These are phyloP conservation scores for Clinocottus analis DNA, from an alignment of 2,113 vertebrate species.

Conservation along the genomic window DNA sequence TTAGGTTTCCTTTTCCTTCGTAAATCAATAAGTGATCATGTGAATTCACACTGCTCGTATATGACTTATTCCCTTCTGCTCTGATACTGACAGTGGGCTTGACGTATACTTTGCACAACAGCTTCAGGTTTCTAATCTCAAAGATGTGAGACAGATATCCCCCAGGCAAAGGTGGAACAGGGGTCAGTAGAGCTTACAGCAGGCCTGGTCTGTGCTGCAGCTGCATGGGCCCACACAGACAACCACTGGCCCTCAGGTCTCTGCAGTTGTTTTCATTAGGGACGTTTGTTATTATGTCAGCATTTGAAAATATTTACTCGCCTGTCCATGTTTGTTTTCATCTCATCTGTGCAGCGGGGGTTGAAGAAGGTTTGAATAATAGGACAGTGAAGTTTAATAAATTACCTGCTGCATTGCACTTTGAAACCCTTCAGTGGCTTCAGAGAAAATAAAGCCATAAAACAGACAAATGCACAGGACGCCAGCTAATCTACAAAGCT, in stretches of 20 bases:
- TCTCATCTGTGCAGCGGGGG: constrained; percentile 59
- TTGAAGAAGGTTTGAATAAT: constrained; percentile 41
- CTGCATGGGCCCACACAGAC: constrained; percentile 59
- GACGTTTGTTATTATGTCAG: constrained; percentile 72
- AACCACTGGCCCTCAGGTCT: constrained; percentile 49
- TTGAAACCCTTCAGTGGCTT: constrained; percentile 30
- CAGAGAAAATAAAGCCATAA: constrained; percentile 17
- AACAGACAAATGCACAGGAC: not conserved
- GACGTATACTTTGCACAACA: constrained; percentile 9
- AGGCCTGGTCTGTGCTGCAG: constrained; percentile 58
- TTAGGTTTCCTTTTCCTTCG: constrained; percentile 56
- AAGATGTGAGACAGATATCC: constrained; percentile 45
- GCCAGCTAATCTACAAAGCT: not conserved
- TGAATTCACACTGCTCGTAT: constrained; percentile 44
- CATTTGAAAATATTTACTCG: constrained; percentile 74
- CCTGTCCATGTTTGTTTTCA: constrained; percentile 70
- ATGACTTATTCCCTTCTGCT: constrained; percentile 56
- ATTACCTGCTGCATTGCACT: constrained; percentile 49
- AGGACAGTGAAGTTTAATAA: constrained; percentile 33
- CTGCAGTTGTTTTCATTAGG: constrained; percentile 61
- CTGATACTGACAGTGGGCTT: constrained; percentile 11
- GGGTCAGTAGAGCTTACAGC: constrained; percentile 43
- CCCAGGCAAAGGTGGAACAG: constrained; percentile 43
- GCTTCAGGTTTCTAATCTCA: constrained; percentile 28
- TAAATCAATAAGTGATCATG: constrained; percentile 71